These are phyloP conservation scores for Acanthacorydalis orientalis DNA, from an alignment of 2,888 invertebrate species.

Conservation along the genomic window DNA sequence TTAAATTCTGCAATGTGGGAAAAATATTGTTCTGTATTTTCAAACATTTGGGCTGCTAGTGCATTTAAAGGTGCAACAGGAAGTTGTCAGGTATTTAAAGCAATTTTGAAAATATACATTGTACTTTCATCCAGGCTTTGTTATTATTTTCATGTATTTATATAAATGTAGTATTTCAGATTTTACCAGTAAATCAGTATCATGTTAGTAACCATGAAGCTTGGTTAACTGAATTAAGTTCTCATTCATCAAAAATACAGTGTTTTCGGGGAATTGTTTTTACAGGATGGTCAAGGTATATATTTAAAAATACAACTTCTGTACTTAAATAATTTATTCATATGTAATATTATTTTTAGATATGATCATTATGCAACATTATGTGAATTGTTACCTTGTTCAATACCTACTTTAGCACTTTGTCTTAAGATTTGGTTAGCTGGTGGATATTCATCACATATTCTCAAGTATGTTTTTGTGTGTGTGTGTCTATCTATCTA, in stretches of 20 bases:
- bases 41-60: constrained; percentile 58
- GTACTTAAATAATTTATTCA: constrained; percentile 3
- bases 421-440: constrained; percentile 39
- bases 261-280: constrained; percentile 46
- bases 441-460: constrained; percentile 27
- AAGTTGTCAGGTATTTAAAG: constrained; percentile 36
- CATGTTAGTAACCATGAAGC: constrained; percentile 63
- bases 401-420: constrained; percentile 41
- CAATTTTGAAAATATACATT: too few species aligned
- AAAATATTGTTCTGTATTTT: constrained; percentile 48
- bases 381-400: constrained; percentile 47
- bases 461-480: constrained; percentile 15
- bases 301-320: not conserved
- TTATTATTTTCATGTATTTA: not conserved
- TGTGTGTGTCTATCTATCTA: not conserved
- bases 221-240: constrained; percentile 42
- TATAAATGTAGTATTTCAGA: constrained; percentile 16
- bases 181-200: constrained; percentile 45
- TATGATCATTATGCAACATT: constrained; percentile 58
- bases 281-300: constrained; percentile 58
- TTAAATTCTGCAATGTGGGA: constrained; percentile 39
- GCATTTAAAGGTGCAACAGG: constrained; percentile 81
- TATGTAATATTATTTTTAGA: constrained; percentile 22
- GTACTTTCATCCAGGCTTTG: not conserved
- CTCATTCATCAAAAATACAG: constrained; percentile 29